Evolutionary conservation across 2,888 invertebrate genomes (phyloP), one percentile per base, ranked within the genome.

Genomic region (Acanthosepion esculentum): DNA sequence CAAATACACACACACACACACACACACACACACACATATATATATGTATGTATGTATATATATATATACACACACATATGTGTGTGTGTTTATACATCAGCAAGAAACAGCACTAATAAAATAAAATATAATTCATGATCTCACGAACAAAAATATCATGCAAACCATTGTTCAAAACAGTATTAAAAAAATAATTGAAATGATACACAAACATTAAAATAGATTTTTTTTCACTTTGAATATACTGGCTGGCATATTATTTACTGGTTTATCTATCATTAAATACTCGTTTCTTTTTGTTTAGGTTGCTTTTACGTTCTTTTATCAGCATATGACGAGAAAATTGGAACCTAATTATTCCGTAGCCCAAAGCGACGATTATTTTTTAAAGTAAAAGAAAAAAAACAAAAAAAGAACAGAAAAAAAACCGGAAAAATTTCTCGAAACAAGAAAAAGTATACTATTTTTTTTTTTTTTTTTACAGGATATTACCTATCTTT

Each of bases 321-420:
- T n/a, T n/a, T 4, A 1, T n/a, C 78, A n/a, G 3, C 10, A 18
- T 78, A 8, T 78, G 78, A 78, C n/a, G 78, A n/a, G 78, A n/a
- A n/a, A n/a, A n/a, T 78, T n/a, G 78, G 78, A 78, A 78, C 78
- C 78, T 78, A 78, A 78, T 78, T 78, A 78, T 15, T n/a, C 78
- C 8, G 78, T 78, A 78, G n/a, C 78, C n/a, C 0, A 78, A 78
- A 15, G 78, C 78, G 15, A 78, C 12, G n/a, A 78, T n/a, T n/a
- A 78, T 20, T 23, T 18, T 59, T 5, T 55, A 23, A 20, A 23
- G 0, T 20, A 1, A 6, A 59, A 59, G 3, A 20, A 59, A 59
- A 59, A 59, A 20, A 55, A 55, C 20, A 20, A 55, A 55, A 15
- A 23, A 55, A 55, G 5, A 55, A 2, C 1, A 20, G 23, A 7